Evolutionary conservation across 2,888 invertebrate genomes (phyloP).

Genomic region (Drosophila mulleri): DNA sequence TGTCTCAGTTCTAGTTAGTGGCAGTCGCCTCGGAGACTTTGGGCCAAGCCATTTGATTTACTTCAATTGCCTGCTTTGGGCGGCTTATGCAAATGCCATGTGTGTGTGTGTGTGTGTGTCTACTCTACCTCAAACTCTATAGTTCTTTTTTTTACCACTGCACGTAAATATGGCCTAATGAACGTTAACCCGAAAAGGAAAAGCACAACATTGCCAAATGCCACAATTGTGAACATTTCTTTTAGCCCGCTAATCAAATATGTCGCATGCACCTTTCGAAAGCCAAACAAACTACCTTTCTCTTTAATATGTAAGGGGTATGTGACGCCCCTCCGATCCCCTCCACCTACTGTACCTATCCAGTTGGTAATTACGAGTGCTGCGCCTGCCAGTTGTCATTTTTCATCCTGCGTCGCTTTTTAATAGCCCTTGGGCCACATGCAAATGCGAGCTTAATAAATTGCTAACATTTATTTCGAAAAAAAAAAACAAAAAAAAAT

Average conservation of each 20-base stretch:
- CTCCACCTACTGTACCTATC: neutral
- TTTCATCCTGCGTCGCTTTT: constrained; percentile 60
- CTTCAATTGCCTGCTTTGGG: constrained; percentile 65
- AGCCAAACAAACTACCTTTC: constrained; percentile 38
- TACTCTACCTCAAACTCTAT: neutral
- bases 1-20: constrained; percentile 27
- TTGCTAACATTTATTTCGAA: constrained; percentile 66
- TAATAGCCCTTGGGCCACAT: constrained; percentile 59
- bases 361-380: constrained; percentile 62
- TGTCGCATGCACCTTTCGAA: constrained; percentile 55
- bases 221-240: constrained; percentile 37
- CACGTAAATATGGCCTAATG: constrained; percentile 74
- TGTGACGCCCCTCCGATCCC: neutral
- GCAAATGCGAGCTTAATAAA: constrained; percentile 75
- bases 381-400: constrained; percentile 72
- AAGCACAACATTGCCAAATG: constrained; percentile 37
- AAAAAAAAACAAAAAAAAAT: neutral
- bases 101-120: neutral
- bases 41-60: constrained; percentile 63
- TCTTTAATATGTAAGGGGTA: neutral
- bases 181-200: constrained; percentile 68
- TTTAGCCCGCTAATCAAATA: constrained; percentile 49
- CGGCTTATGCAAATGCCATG: constrained; percentile 68
- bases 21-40: constrained; percentile 18
- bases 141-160: neutral